phyloP scores from a whole-genome alignment of 1,140 invertebrate genomes.

The Plectrocnemia conspersa region DNA sequence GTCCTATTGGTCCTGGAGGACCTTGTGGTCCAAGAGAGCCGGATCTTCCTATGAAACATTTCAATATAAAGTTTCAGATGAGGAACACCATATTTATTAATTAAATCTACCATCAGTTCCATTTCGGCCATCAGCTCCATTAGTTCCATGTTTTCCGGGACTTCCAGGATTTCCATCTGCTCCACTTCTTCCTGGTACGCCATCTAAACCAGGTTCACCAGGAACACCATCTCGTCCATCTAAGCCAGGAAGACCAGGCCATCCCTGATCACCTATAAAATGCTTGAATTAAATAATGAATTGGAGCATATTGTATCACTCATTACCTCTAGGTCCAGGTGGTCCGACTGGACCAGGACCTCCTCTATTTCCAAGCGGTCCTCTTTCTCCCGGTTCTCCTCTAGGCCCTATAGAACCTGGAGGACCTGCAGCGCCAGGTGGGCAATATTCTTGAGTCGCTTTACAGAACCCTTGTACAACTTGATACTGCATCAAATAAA shows the following conservation, averaged over 20 bases:
- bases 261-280: constrained; percentile 54
- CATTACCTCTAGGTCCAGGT: constrained; percentile 55
- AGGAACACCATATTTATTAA: not conserved
- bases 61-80: not conserved
- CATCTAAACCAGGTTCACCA: constrained; percentile 81
- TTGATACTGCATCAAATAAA: constrained; percentile 52
- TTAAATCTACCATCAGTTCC: constrained; percentile 62
- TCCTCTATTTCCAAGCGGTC: constrained; percentile 59
- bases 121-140: constrained; percentile 66
- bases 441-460: constrained; percentile 74
- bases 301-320: not conserved
- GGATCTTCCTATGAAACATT: constrained; percentile 42
- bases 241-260: constrained; percentile 66
- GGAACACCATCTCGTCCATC: constrained; percentile 82
- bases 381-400: constrained; percentile 58
- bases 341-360: constrained; percentile 54
- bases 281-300: not conserved
- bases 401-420: constrained; percentile 58
- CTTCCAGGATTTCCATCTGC: constrained; percentile 65
- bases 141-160: constrained; percentile 62
- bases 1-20: constrained; percentile 55
- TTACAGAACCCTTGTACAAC: constrained; percentile 72
- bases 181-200: constrained; percentile 73
- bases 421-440: constrained; percentile 64
- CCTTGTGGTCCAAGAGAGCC: constrained; percentile 56